Percentiles rank a stretch among this genome's conserved stretches.
These are phyloP conservation scores for Microdon myrmicae DNA, from an alignment of 2,888 invertebrate genomes.

Conservation along the genomic window DNA sequence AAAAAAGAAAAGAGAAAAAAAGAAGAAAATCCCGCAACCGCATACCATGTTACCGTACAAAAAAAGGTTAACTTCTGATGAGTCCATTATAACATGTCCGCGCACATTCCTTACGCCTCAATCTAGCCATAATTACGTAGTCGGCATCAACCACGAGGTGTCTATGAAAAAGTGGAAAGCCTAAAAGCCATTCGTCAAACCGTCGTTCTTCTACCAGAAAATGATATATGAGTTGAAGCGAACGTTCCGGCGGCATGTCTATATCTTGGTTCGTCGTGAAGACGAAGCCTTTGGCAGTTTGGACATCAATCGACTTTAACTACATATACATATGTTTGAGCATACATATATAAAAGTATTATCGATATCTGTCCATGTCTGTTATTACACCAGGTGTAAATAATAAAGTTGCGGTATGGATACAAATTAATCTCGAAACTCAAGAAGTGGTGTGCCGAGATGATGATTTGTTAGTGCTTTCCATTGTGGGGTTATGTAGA, in stretches of 20 bases:
- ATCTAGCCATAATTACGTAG: constrained; percentile 52
- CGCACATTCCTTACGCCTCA: constrained; percentile 52
- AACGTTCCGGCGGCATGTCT: constrained; percentile 36
- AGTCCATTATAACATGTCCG: constrained; percentile 51
- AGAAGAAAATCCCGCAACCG: constrained; percentile 45
- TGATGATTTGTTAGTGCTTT: constrained; percentile 48
- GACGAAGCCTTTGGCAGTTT: constrained; percentile 46
- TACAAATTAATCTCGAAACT: constrained; percentile 49
- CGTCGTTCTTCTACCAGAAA: constrained; percentile 52
- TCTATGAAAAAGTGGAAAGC: constrained; percentile 51
- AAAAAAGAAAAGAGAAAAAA: no score
- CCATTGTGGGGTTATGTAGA: constrained; percentile 29
- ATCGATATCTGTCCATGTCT: constrained; percentile 43
- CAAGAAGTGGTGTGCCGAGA: constrained; percentile 42
- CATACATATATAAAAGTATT: constrained; percentile 25
- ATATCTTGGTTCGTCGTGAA: constrained; percentile 32
- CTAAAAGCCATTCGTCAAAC: constrained; percentile 53
- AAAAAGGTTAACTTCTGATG: constrained; percentile 46
- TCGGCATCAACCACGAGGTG: constrained; percentile 51
- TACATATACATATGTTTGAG: constrained; percentile 11
- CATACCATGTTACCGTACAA: constrained; percentile 18
- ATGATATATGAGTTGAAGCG: constrained; percentile 51
- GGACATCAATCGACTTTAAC: constrained; percentile 47
- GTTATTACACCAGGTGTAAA: constrained; percentile 51
- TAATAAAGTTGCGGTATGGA: constrained; percentile 49